A percentile compares a stretch with the other conserved stretches of the same genome.
These are phyloP conservation scores for Zaprionus kolodkinae DNA, from an alignment of 1,140 invertebrate genomes.

Conservation along the genomic window DNA sequence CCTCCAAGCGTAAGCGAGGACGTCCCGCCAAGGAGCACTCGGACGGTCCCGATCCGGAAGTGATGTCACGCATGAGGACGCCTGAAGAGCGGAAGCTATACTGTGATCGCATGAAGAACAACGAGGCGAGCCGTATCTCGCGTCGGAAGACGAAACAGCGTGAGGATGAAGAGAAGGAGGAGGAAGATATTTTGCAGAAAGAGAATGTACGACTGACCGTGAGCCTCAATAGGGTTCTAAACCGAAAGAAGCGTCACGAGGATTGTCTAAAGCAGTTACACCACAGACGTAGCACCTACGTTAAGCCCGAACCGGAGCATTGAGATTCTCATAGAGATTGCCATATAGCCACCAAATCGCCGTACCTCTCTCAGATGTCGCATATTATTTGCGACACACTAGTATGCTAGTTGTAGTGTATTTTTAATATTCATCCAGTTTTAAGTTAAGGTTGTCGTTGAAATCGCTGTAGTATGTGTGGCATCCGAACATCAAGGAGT, in stretches of 20 bases:
- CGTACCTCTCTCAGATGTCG: conserved; percentile 61
- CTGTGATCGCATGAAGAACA: conserved; percentile 74
- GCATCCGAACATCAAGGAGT: background rate
- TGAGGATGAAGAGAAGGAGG: conserved; percentile 56
- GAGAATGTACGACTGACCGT: conserved; percentile 27
- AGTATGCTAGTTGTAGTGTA: conserved; percentile 40
- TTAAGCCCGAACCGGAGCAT: conserved; percentile 50
- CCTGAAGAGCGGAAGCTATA: conserved; percentile 60
- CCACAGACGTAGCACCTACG: conserved; percentile 53
- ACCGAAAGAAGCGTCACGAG: conserved; percentile 12
- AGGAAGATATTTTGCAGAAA: conserved; percentile 45
- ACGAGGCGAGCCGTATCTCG: conserved; percentile 76
- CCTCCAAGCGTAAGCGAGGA: conserved; percentile 66
- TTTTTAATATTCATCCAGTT: conserved; percentile 51
- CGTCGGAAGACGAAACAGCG: conserved; percentile 74
- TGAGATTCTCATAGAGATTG: conserved; percentile 67
- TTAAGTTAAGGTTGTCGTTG: conserved; percentile 62
- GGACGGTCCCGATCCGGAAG: conserved; percentile 67
- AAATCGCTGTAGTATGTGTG: conserved; percentile 48
- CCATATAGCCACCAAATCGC: conserved; percentile 55
- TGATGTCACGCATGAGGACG: conserved; percentile 56
- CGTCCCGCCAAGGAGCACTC: conserved; percentile 77
- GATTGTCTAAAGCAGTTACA: conserved; percentile 39
- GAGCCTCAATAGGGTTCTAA: conserved; percentile 14
- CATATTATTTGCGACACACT: conserved; percentile 62